phyloP scores from a whole-genome alignment of 2,888 invertebrate genomes.

The Drosophila paramelanica region DNA sequence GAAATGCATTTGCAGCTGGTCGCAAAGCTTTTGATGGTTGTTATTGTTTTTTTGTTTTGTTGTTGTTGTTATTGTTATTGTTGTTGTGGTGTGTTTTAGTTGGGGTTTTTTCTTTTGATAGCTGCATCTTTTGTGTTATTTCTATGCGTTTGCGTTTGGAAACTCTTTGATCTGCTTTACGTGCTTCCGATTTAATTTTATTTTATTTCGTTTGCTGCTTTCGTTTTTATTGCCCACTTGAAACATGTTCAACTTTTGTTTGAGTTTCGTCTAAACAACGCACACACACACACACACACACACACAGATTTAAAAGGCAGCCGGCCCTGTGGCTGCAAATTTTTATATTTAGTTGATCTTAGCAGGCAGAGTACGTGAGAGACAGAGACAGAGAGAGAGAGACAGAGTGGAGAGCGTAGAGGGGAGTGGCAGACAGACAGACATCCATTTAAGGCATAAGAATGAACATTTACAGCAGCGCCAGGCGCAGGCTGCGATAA shows the following conservation, averaged over 20 bases:
- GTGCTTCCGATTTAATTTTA: slow-evolving; percentile 72
- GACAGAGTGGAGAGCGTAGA: not conserved
- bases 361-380: not conserved
- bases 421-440: slow-evolving; percentile 16
- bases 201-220: slow-evolving; percentile 53
- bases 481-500: slow-evolving; percentile 51
- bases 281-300: slow-evolving; percentile 1
- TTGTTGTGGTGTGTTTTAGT: slow-evolving; percentile 17
- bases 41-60: slow-evolving; percentile 17
- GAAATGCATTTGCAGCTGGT: slow-evolving; percentile 44
- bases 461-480: slow-evolving; percentile 62
- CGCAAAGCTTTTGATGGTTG: slow-evolving; percentile 43
- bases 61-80: slow-evolving; percentile 6
- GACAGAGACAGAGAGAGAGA: not conserved
- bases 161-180: slow-evolving; percentile 69
- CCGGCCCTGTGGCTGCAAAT: slow-evolving; percentile 29
- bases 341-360: slow-evolving; percentile 5
- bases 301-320: not conserved
- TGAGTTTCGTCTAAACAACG: slow-evolving; percentile 56
- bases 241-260: slow-evolving; percentile 60
- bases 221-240: slow-evolving; percentile 75
- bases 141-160: slow-evolving; percentile 23
- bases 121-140: slow-evolving; percentile 12
- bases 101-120: slow-evolving; percentile 34
- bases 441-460: slow-evolving; percentile 60